These are phyloP conservation scores for Phenganax marumi DNA, from an alignment of 92 coral and sea anemone species.

Conservation along the genomic window DNA sequence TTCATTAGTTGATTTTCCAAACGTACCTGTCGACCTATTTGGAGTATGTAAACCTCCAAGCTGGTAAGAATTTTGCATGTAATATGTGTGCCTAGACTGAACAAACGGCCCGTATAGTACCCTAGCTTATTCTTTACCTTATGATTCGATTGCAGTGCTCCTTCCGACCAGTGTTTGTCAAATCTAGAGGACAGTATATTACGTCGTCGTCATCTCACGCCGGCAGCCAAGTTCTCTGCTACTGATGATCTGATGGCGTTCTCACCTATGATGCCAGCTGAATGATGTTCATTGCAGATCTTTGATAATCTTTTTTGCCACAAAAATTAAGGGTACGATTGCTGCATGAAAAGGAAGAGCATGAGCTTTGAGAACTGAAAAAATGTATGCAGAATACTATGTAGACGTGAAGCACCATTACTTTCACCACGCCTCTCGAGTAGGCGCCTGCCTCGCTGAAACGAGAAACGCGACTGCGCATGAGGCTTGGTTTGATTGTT, in stretches of 20 bases:
- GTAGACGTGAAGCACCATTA: too few species aligned
- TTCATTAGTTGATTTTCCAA: background rate
- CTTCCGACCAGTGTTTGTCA: background rate
- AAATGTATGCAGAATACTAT: too few species aligned
- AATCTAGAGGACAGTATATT: conserved; percentile 3
- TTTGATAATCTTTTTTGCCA: too few species aligned
- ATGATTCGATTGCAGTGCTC: background rate
- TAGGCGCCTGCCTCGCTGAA: too few species aligned
- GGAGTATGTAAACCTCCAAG: conserved; percentile 5
- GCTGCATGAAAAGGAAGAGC: too few species aligned
- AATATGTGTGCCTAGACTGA: background rate
- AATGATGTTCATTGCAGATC: background rate
- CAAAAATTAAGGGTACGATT: too few species aligned
- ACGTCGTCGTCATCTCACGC: background rate
- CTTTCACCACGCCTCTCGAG: too few species aligned
- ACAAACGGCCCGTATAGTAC: background rate
- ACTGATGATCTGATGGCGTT: conserved; percentile 3
- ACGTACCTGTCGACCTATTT: background rate
- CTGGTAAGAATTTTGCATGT: background rate
- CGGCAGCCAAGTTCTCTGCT: background rate
- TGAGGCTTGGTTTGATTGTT: too few species aligned
- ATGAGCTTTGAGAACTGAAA: too few species aligned
- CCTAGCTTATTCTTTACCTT: background rate
- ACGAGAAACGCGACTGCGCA: too few species aligned
- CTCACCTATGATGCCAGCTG: background rate